Evolutionary conservation across 1,140 invertebrate genomes (phyloP), one percentile per base, ranked within the genome.

Genomic region (Lepidotrigona ventralis): DNA sequence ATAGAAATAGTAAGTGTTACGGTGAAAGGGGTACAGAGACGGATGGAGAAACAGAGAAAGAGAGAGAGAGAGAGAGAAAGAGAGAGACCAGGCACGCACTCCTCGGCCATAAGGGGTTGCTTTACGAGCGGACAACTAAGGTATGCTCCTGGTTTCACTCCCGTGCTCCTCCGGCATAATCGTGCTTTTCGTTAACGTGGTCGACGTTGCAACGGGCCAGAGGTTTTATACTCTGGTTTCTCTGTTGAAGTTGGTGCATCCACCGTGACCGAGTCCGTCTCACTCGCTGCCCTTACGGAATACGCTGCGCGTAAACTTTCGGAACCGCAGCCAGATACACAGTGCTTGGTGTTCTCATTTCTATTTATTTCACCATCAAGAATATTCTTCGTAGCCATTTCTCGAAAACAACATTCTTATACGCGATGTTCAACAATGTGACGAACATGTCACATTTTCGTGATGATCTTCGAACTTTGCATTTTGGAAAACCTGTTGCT

Each of bases 51-150:
- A 46, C 8, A 46, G 39, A 46, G 39, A 46, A 46, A 46, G 39
- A 46, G 39, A 70, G 60, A 75, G 84, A 88, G 83, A 88, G 89
- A 90, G 81, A 82, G 74, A 88, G 74, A 88, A 86, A 64, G 26
- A 64, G 60, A 60, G 2, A 58, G 11, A 58, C 84, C 86, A 86
- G 89, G 89, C 90, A 92, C 91, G 92, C 92, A 93, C 89, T 90
- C 88, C 88, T 89, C 83, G 93, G 53, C 91, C 93, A 94, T 94
- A 94, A 93, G 93, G 93, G 92, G 91, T 92, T 93, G 90, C 91
- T 93, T 94, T 93, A 93, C 92, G 92, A 93, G 92, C 93, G 90
- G 93, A 94, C 93, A 94, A 93, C 93, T 93, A 93, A 93, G 93
- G 93, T 94, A 93, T 94, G 93, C 92, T 94, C 85, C 89, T 90